phyloP scores from a whole-genome alignment of 2,113 vertebrate genomes.

The Mobula hypostoma region DNA sequence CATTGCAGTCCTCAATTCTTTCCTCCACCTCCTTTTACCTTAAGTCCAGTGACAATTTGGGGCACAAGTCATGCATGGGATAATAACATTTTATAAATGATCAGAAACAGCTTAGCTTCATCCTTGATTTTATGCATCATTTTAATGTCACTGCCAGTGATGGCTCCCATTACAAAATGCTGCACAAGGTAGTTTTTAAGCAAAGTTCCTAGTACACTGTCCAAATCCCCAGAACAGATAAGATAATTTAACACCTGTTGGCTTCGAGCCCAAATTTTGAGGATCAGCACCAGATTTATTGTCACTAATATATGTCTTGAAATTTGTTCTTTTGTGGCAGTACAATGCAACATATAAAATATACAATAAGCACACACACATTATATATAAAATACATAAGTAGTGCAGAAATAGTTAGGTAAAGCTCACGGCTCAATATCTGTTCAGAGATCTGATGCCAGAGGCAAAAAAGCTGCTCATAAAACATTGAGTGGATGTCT shows the following conservation, averaged over 20 bases:
- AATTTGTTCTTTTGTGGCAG: no score
- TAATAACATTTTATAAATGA: not conserved
- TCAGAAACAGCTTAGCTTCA: not conserved
- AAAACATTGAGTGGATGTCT: no score
- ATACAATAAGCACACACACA: no score
- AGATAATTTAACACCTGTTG: not conserved
- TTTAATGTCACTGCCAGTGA: not conserved
- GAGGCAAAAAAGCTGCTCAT: no score
- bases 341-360: no score
- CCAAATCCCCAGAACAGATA: not conserved
- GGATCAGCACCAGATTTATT: no score
- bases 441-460: no score
- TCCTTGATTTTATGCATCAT: not conserved
- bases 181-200: not conserved
- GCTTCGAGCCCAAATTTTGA: not conserved
- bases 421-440: no score
- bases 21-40: not conserved
- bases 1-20: not conserved
- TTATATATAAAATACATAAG: no score
- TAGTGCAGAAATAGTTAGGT: no score
- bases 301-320: no score
- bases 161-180: not conserved
- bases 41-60: not conserved
- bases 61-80: not conserved
- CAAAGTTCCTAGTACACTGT: not conserved